A percentile compares a stretch with the other conserved stretches of the same genome.
These are phyloP conservation scores for Sebastes diploproa DNA, from an alignment of 2,797 vertebrate species.

Conservation along the genomic window DNA sequence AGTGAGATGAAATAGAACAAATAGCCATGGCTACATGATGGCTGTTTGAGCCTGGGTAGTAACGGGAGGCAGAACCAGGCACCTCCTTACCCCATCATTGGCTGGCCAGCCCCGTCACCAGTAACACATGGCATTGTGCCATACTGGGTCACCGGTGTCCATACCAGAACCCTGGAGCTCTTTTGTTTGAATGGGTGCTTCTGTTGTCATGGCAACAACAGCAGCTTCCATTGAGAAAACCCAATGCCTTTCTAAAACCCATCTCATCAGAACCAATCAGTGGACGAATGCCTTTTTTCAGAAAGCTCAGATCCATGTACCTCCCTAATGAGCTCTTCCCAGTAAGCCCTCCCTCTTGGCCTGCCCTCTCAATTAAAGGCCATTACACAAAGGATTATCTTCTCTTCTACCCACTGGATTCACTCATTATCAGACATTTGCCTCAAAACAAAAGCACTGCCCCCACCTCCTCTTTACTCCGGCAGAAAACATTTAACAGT, in stretches of 20 bases:
- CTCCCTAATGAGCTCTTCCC: slow-evolving; percentile 65
- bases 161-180: slow-evolving; percentile 16
- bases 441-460: slow-evolving; percentile 33
- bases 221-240: slow-evolving; percentile 15
- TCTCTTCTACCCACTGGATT: slow-evolving; percentile 22
- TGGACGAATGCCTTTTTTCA: slow-evolving; percentile 25
- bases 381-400: slow-evolving; percentile 61
- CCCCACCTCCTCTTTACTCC: not conserved
- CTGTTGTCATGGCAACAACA: slow-evolving; percentile 37
- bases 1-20: not conserved
- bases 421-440: slow-evolving; percentile 46
- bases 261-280: slow-evolving; percentile 55
- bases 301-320: slow-evolving; percentile 24
- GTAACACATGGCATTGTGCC: slow-evolving; percentile 21
- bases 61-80: slow-evolving; percentile 4
- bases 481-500: not conserved
- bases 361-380: slow-evolving; percentile 56
- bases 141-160: slow-evolving; percentile 27
- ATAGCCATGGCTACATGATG: not conserved
- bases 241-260: not conserved
- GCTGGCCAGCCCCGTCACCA: not conserved
- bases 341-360: not conserved
- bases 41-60: not conserved
- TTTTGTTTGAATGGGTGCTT: slow-evolving; percentile 36
- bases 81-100: slow-evolving; percentile 5